These are phyloP conservation scores for Neolamprologus kungweensis DNA, from an alignment of 2,113 vertebrate species.

Conservation along the genomic window DNA sequence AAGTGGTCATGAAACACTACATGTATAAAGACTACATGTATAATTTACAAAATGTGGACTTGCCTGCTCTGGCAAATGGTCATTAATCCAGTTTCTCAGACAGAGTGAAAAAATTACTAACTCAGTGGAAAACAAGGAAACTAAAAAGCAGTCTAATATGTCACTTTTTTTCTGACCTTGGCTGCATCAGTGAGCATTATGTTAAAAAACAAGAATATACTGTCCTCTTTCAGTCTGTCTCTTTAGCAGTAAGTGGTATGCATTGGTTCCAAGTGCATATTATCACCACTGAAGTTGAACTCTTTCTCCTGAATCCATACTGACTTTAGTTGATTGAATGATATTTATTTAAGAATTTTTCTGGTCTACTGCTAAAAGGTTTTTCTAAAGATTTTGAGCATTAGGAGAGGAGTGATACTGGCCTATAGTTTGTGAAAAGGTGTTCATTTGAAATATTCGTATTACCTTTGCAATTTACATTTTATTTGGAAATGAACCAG, in stretches of 20 bases:
- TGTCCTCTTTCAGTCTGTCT: not conserved
- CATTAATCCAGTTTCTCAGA: not conserved
- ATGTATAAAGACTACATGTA: not conserved
- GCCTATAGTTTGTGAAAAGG: not conserved
- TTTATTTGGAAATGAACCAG: not conserved
- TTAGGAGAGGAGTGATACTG: not conserved
- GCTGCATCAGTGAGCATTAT: not conserved
- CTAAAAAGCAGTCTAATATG: not conserved
- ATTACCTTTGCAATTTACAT: not conserved
- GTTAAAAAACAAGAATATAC: not conserved
- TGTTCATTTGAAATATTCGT: not conserved
- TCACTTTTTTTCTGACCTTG: not conserved
- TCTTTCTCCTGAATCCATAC: not conserved
- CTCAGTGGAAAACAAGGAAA: not conserved
- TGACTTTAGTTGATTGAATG: fast-evolving
- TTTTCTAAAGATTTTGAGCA: not conserved
- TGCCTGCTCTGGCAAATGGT: not conserved
- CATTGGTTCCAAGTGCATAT: not conserved
- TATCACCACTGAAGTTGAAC: not conserved
- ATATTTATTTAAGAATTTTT: not conserved
- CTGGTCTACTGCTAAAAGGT: not conserved
- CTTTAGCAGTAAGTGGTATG: not conserved
- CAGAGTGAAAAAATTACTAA: fast-evolving
- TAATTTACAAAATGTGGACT: not conserved
- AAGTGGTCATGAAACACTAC: not conserved